phyloP scores from a whole-genome alignment of 2,113 vertebrate genomes.

The Petromus typicus region DNA sequence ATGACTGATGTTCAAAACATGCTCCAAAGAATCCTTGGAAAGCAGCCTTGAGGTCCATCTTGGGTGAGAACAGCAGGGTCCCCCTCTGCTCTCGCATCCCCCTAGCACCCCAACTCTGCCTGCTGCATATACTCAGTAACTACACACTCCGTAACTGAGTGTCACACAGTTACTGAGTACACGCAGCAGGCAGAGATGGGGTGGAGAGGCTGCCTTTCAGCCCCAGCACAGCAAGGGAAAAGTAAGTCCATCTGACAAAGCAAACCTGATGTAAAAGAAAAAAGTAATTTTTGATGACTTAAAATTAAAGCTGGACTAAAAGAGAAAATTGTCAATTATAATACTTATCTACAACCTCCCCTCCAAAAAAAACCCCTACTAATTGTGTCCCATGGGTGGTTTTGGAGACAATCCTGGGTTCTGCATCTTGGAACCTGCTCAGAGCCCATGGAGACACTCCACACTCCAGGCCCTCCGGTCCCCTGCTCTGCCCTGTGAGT shows the following conservation, averaged over 20 bases:
- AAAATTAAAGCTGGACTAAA: neutral
- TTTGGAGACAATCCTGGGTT: neutral
- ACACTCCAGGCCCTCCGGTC: fast-evolving
- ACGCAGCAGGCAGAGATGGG: neutral
- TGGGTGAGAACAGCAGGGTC: neutral
- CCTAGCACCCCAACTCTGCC: neutral
- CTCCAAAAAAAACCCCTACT: neutral
- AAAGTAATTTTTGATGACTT: neutral
- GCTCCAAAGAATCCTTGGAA: neutral
- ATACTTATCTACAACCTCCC: too few relatives aligned
- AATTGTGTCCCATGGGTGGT: neutral
- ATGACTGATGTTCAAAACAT: fast-evolving
- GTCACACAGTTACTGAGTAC: too few relatives aligned
- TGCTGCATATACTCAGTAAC: neutral
- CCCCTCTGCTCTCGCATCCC: neutral
- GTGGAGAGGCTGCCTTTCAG: neutral
- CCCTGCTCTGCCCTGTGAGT: neutral
- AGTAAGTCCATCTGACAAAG: neutral
- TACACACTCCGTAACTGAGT: neutral
- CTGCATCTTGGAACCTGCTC: too few relatives aligned
- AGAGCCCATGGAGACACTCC: neutral
- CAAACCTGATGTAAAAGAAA: neutral
- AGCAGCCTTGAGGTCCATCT: neutral
- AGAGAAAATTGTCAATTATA: neutral
- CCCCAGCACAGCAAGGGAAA: neutral